These are phyloP conservation scores for Sapajus apella DNA, from an alignment of 2,113 vertebrate species.

Conservation along the genomic window DNA sequence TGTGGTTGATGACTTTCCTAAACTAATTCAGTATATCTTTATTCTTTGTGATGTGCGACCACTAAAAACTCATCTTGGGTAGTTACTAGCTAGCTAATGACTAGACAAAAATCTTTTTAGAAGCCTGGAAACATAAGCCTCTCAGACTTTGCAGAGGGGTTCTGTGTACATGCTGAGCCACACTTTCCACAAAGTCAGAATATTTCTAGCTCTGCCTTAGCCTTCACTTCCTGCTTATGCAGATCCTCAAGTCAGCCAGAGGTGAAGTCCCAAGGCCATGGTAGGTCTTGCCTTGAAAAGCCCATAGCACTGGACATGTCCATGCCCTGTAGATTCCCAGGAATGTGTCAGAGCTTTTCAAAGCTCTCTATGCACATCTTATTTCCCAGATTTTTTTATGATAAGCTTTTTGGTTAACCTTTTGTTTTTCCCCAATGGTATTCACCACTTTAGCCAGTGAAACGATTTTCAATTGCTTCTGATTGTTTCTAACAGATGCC, in stretches of 20 bases:
- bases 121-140: too few species aligned
- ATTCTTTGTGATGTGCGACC: too few species aligned
- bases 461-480: neutral
- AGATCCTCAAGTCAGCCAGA: neutral
- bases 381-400: neutral
- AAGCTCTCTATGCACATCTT: neutral
- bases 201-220: neutral
- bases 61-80: neutral
- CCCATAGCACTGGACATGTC: too few species aligned
- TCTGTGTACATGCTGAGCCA: neutral
- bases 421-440: fast-evolving
- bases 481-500: neutral
- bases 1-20: neutral
- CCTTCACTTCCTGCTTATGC: neutral
- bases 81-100: neutral
- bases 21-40: neutral
- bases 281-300: neutral
- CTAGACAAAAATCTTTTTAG: neutral
- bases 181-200: neutral
- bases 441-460: neutral
- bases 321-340: neutral
- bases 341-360: neutral
- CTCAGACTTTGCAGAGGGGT: neutral
- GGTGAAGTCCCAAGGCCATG: neutral
- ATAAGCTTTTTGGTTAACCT: neutral